Base-by-base conservation (phyloP, 2,797 vertebrate genomes). In the Phataginus tetradactyla region DNA sequence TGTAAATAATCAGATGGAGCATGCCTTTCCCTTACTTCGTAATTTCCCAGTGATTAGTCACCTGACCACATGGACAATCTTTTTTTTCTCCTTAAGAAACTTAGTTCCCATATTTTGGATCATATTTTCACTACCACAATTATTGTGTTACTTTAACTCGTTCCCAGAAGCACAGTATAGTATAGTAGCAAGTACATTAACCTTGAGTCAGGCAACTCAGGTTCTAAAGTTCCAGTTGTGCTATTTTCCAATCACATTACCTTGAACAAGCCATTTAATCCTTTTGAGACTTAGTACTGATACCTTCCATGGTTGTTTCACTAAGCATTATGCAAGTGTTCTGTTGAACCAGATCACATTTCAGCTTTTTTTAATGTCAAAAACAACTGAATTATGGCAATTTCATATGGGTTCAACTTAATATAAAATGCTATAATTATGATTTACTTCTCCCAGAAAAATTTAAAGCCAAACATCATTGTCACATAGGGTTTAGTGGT, bases 1-100 rank as follows among this genome's bases (percentile, higher is more conserved):
- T 89, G 6, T 92, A 91, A 86, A 86, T 72, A 74, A 89, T 90
- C n/a, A 75, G 86, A 79, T 23, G 69, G 91, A 83, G 39, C 18
- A 42, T 15, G 11, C 25, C 74, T 75, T 71, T 23, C 51, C 34
- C 7, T 12, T 53, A 61, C 49, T 87, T 95, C 45, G 8, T 61
- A 69, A 90, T 74, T 88, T 45, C 29, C 32, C 37, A 66, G 13
- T 91, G 92, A 79, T 86, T 79, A 88, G 64, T 80, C 34, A 77
- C 45, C 18, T 80, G 79, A 61, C 49, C 12, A 39, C 25, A 79
- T 0, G 23, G n/a, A 87, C 4, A 71, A 13, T 39, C 11, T 64
- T 61, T 49, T 51, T 42, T 18, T 2, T 1, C 53, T 45, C 55
- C 34, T 15, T 21, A 84, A 87, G 86, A 90, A 53, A 69, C 23